Base-by-base conservation (phyloP, 2,888 invertebrate species). In the Cinara cedri region DNA sequence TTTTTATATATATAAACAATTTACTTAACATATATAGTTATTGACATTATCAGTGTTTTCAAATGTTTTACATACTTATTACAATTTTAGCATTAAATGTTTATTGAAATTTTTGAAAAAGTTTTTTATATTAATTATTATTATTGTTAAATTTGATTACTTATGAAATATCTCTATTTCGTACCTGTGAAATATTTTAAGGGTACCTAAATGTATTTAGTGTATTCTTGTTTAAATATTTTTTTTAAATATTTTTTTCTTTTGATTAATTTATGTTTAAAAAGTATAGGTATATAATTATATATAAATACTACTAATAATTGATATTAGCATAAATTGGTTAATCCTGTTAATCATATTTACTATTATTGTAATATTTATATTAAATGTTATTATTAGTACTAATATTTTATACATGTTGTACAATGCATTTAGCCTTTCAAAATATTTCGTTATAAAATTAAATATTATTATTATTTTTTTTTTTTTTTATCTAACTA, bases 391-490 rank as follows among this genome's bases (percentile, higher is more conserved):
- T 54, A 74, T 74, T 62, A 60, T 72, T 62, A 72, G 34, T 42
- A 72, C 62, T 63, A 72, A 72, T 72, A 75, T 75, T 75, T 75
- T 75, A 65, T 65, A 75, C 63, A 21, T 3, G 55, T 71, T 71
- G 13, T 65, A 24, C 54, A 54, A 63, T 54, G 21, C 54, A 65
- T 54, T 54, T 21, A 49, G 19, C 19, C 34, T 34, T 34, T 6
- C 49, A 46, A 26, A 60, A 46, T 46, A n/a, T n/a, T n/a, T n/a
- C n/a, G n/a, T 13, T 26, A 49, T 46, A 16, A n/a, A 6, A 6
- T 16, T 16, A 49, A 72, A 44, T 60, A 11, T 49, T 6, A 34
- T 34, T 34, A 34, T 34, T 34, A 34, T 34, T 34, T 34, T 34
- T 34, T 4, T 34, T 34, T 34, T 34, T 34, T 34, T 34, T 34